Conservation (phyloP, 2,113 vertebrate species). For the Podarcis muralis region DNA sequence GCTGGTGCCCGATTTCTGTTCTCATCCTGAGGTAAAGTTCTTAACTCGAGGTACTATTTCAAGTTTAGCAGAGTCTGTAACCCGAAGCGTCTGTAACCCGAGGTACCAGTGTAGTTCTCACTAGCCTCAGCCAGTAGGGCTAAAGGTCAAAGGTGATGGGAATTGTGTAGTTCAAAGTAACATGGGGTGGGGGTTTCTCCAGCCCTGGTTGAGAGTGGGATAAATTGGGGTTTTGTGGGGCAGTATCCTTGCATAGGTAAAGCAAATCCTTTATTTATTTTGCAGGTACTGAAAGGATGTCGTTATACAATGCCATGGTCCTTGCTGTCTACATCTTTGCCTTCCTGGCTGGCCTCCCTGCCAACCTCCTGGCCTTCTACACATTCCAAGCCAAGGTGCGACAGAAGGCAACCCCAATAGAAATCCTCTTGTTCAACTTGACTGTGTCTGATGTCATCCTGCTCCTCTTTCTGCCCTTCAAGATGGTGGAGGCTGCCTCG, state of each 20-base stretch:
- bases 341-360: conserved; percentile 83
- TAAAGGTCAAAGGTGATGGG: no score
- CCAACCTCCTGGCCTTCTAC: conserved; percentile 84
- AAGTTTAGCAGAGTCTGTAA: no score
- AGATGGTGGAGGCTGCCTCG: conserved; percentile 79
- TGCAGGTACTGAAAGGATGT: not conserved
- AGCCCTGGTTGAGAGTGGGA: not conserved
- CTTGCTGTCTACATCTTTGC: conserved; percentile 83
- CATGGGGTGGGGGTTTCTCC: no score
- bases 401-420: conserved; percentile 76
- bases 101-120: no score
- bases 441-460: conserved; percentile 87
- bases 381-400: conserved; percentile 80
- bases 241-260: no score
- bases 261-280: not conserved
- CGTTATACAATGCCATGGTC: conserved; percentile 56
- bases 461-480: conserved; percentile 87
- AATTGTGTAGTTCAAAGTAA: no score
- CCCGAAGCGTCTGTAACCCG: no score
- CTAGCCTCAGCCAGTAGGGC: no score
- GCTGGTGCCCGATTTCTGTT: rapidly evolving
- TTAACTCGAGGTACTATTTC: no score
- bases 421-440: conserved; percentile 90
- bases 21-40: no score
- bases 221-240: no score